Percentiles rank a stretch among this genome's conserved stretches.
Evolutionary conservation across 2,797 vertebrate genomes (phyloP).

Genomic region (Syngnathus rostellatus): DNA sequence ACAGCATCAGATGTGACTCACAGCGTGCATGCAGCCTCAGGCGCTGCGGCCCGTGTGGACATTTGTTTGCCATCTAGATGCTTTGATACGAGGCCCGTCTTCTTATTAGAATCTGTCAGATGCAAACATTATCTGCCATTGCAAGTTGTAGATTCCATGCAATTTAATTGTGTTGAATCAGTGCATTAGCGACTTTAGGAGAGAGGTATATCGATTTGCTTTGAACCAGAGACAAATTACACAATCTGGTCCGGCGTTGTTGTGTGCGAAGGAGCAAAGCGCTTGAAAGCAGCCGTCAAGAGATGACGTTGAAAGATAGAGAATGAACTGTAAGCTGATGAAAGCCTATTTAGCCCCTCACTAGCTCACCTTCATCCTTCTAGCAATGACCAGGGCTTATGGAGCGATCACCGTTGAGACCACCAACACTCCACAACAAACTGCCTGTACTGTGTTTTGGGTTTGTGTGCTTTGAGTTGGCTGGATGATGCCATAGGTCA

Average conservation of each 20-base stretch:
- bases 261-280: constrained; percentile 21
- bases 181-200: constrained; percentile 7
- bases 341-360: constrained; percentile 62
- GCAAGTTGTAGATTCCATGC: neutral
- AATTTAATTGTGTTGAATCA: constrained; percentile 1
- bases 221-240: constrained; percentile 39
- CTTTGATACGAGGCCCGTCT: neutral
- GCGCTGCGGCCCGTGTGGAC: constrained; percentile 14
- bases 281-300: constrained; percentile 40
- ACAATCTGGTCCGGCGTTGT: constrained; percentile 10
- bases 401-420: constrained; percentile 50
- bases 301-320: constrained; percentile 40
- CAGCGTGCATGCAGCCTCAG: constrained; percentile 16
- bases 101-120: neutral
- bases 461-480: neutral
- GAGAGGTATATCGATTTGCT: constrained; percentile 25
- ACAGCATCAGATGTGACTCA: constrained; percentile 30
- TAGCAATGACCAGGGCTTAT: constrained; percentile 50
- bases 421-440: constrained; percentile 29
- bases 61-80: constrained; percentile 3
- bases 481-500: constrained; percentile 15
- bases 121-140: neutral
- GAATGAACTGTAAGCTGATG: constrained; percentile 63
- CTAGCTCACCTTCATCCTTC: constrained; percentile 57
- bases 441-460: neutral